These are phyloP conservation scores for Steinernema hermaphroditum DNA, from an alignment of 2,888 invertebrate species.

Conservation along the genomic window DNA sequence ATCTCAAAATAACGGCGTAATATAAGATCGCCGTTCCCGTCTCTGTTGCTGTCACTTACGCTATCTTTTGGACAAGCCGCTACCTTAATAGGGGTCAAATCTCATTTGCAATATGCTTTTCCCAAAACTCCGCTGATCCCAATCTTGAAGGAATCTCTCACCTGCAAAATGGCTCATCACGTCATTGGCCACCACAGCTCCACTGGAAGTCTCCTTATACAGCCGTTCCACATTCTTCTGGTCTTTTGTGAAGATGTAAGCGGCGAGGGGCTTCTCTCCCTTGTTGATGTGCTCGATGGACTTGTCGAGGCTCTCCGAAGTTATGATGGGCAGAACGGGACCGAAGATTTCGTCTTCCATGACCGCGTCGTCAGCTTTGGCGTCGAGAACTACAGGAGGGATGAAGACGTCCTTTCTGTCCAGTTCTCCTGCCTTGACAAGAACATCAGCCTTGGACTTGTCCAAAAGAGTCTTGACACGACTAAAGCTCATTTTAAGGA, in stretches of 20 bases:
- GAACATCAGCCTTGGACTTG: not conserved
- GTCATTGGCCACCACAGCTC: constrained; percentile 83
- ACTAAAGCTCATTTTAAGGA: no score
- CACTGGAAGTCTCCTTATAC: constrained; percentile 74
- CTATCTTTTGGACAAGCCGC: no score
- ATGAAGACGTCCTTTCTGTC: constrained; percentile 80
- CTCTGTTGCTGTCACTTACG: no score
- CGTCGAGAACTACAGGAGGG: constrained; percentile 79
- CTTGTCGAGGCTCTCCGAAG: constrained; percentile 81
- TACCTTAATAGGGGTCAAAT: no score
- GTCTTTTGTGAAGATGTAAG: constrained; percentile 79
- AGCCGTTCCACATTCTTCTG: constrained; percentile 42
- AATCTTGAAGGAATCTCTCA: not conserved
- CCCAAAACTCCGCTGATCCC: no score
- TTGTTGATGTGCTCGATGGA: constrained; percentile 81
- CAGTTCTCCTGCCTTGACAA: constrained; percentile 72
- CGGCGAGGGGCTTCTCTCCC: constrained; percentile 83
- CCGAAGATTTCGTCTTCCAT: constrained; percentile 89
- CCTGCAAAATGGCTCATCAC: constrained; percentile 65
- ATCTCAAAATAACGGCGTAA: no score
- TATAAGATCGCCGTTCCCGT: no score
- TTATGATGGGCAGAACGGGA: constrained; percentile 86
- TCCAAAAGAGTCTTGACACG: not conserved
- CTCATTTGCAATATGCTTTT: constrained; percentile 90
- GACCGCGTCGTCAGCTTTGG: constrained; percentile 73